phyloP scores from a whole-genome alignment of 2,113 vertebrate genomes.

The Rhagologus leucostigma region DNA sequence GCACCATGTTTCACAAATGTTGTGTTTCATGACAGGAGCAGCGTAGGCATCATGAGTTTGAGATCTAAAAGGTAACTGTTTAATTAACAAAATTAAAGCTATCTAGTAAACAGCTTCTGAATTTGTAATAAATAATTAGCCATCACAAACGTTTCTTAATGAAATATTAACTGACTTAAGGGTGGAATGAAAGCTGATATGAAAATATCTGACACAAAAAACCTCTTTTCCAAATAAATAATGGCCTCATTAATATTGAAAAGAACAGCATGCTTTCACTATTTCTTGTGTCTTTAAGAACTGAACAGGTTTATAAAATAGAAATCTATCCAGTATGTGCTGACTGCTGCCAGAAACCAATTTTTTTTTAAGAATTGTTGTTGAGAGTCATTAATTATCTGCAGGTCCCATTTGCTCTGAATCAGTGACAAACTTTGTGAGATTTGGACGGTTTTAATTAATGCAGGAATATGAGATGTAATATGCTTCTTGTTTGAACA shows the following conservation, averaged over 20 bases:
- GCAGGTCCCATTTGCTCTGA: slow-evolving; percentile 33
- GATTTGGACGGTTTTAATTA: slow-evolving; percentile 58
- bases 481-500: slow-evolving; percentile 22
- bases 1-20: not conserved
- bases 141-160: slow-evolving; percentile 11
- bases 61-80: not conserved
- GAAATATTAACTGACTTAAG: slow-evolving; percentile 27
- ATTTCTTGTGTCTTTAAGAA: slow-evolving; percentile 37
- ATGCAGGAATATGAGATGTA: slow-evolving; percentile 21
- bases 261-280: slow-evolving; percentile 4
- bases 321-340: slow-evolving; percentile 3
- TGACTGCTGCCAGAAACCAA: slow-evolving; percentile 40
- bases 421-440: slow-evolving; percentile 54
- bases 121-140: slow-evolving; percentile 53
- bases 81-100: slow-evolving; percentile 42
- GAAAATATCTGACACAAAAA: not conserved
- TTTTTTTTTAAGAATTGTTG: slow-evolving; percentile 48
- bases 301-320: slow-evolving; percentile 16
- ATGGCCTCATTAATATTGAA: slow-evolving; percentile 40
- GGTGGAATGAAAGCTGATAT: slow-evolving; percentile 1
- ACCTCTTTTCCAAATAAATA: not conserved
- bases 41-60: not conserved
- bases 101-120: slow-evolving; percentile 31
- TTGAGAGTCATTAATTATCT: slow-evolving; percentile 66
- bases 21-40: not conserved